Percentiles rank a stretch among this genome's conserved stretches.
Evolutionary conservation across 2,113 vertebrate species (phyloP).

Genomic region (Alectura lathami): DNA sequence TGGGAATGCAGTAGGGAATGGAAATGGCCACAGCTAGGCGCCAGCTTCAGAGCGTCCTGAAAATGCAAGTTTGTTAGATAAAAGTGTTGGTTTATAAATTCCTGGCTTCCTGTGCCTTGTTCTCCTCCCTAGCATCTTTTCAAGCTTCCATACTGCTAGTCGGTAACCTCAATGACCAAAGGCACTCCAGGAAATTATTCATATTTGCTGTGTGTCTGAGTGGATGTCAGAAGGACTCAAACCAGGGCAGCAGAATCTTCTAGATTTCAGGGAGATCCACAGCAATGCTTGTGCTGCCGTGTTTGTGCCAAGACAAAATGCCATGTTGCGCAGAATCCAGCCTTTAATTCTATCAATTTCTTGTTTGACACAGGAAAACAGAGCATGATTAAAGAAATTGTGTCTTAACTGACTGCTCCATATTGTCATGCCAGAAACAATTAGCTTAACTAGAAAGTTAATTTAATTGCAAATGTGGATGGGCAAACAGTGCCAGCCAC

Average conservation of each 20-base stretch:
- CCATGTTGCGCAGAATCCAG: conserved; percentile 35
- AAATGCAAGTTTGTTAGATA: neutral
- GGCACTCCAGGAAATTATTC: neutral
- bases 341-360: conserved; percentile 66
- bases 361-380: conserved; percentile 54
- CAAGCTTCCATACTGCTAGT: neutral
- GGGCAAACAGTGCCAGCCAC: conserved; percentile 67
- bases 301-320: conserved; percentile 34
- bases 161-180: neutral
- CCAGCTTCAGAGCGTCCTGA: neutral
- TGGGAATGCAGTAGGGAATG: neutral
- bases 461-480: conserved; percentile 75
- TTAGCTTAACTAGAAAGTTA: conserved; percentile 73
- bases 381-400: conserved; percentile 67
- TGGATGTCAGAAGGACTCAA: neutral
- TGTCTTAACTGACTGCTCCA: conserved; percentile 71
- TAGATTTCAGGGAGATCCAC: neutral
- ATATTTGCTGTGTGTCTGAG: neutral
- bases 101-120: neutral
- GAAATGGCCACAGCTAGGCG: neutral
- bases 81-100: neutral
- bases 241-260: neutral
- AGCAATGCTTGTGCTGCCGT: neutral
- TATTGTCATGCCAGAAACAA: conserved; percentile 73
- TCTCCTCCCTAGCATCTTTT: neutral